Conservation (phyloP, 2,113 vertebrate genomes). For the Chrysemys picta region DNA sequence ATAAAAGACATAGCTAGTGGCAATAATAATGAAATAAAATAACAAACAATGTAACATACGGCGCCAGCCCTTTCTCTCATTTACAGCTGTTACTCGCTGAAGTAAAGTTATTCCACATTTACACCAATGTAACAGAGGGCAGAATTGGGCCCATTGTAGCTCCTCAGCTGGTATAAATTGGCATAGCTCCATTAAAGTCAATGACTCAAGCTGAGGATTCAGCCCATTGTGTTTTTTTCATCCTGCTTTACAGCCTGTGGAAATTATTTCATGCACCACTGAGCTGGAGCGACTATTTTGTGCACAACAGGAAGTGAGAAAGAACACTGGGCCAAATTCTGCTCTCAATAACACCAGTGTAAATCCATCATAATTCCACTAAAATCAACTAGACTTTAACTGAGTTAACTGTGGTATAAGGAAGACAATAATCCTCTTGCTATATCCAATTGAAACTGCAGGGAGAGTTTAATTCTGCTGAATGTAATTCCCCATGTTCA, state of each 20-base stretch:
- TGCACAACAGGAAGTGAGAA: neutral
- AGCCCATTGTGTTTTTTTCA: slow-evolving; percentile 33
- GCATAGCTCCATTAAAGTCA: slow-evolving; percentile 22
- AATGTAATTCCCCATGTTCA: neutral
- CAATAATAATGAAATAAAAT: slow-evolving; percentile 25
- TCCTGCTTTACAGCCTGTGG: neutral
- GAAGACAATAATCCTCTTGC: neutral
- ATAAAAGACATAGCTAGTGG: slow-evolving; percentile 51
- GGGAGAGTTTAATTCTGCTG: neutral
- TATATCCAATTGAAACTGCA: neutral
- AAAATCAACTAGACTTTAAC: neutral
- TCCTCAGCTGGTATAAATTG: neutral
- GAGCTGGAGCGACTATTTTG: neutral
- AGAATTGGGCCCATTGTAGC: slow-evolving; percentile 2
- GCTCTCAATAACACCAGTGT: neutral
- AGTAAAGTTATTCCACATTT: slow-evolving; percentile 24
- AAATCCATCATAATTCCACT: neutral
- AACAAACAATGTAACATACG: neutral
- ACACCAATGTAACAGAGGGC: neutral
- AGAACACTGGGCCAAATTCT: neutral
- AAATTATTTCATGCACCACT: neutral
- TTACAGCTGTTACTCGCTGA: neutral
- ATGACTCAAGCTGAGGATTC: slow-evolving; percentile 31
- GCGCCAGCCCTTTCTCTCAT: slow-evolving; percentile 4
- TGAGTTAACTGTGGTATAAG: neutral